These are phyloP conservation scores for Sitobion miscanthi DNA, from an alignment of 1,140 invertebrate species.

Conservation along the genomic window DNA sequence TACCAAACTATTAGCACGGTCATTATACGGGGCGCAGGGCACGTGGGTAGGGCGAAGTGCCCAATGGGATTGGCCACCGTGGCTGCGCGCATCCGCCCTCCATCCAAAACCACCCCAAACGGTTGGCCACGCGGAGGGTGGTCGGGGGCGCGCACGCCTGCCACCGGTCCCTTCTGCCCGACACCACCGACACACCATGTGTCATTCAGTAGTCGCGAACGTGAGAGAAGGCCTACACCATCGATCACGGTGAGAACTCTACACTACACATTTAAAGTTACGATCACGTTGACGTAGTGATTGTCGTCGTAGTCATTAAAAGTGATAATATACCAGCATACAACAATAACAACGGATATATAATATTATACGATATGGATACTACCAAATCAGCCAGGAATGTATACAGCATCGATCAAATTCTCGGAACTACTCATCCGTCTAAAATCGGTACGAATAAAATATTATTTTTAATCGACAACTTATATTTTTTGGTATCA, in stretches of 20 bases:
- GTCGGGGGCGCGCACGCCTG: not conserved
- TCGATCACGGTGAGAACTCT: not conserved
- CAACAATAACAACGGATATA: not conserved
- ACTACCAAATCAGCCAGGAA: conserved; percentile 44
- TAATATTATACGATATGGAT: conserved; percentile 27
- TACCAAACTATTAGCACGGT: not conserved
- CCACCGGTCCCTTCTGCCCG: conserved; percentile 15
- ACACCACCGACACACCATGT: conserved; percentile 20
- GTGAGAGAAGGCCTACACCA: not conserved
- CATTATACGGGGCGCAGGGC: conserved; percentile 43
- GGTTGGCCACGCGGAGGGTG: not conserved
- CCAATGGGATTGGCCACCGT: conserved; percentile 39
- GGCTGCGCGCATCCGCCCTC: conserved; percentile 46
- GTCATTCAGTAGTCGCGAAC: conserved; percentile 40
- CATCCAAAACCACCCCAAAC: conserved; percentile 33
- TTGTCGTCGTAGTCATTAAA: not conserved
- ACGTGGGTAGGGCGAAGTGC: conserved; percentile 31
- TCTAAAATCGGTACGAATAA: conserved; percentile 52
- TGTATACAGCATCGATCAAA: conserved; percentile 59
- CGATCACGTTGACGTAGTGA: not conserved
- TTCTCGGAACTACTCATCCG: conserved; percentile 56
- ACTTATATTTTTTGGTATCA: not conserved
- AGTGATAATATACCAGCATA: not conserved
- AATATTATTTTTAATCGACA: not conserved
- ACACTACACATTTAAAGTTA: not conserved